Conservation (phyloP, 2,888 invertebrate genomes). For the Cantharis flavilabris region DNA sequence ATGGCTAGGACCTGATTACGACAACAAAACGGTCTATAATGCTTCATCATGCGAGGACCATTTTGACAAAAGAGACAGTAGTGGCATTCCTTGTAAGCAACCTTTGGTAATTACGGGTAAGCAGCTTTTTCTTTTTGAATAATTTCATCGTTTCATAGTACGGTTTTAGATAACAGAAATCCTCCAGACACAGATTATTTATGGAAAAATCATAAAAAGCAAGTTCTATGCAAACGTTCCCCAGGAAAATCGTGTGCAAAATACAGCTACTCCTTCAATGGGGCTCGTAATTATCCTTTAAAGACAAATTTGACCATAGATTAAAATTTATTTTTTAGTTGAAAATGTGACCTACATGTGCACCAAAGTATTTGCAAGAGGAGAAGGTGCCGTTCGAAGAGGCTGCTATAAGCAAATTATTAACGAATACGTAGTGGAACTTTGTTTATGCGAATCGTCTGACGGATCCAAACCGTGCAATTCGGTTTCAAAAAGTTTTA, state of each 20-base stretch:
- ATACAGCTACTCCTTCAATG: slow-evolving; percentile 66
- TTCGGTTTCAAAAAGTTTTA: slow-evolving; percentile 9
- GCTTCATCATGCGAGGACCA: slow-evolving; percentile 44
- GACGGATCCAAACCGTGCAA: slow-evolving; percentile 58
- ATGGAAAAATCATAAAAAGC: slow-evolving; percentile 60
- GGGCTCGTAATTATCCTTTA: slow-evolving; percentile 57
- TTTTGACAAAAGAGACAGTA: slow-evolving; percentile 43
- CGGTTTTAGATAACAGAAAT: slow-evolving; percentile 61
- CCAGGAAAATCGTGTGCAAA: slow-evolving; percentile 67
- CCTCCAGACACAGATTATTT: slow-evolving; percentile 66
- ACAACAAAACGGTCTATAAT: slow-evolving; percentile 62
- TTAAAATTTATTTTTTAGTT: slow-evolving; percentile 56
- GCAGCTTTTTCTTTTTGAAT: slow-evolving; percentile 34
- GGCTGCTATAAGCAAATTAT: slow-evolving; percentile 63
- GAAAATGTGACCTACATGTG: slow-evolving; percentile 74
- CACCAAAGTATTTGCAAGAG: slow-evolving; percentile 62
- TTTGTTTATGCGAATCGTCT: slow-evolving; percentile 59
- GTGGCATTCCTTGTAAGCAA: slow-evolving; percentile 62
- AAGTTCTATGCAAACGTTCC: slow-evolving; percentile 63
- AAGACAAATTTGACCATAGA: neutral
- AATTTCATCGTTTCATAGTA: neutral
- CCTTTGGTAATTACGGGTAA: slow-evolving; percentile 70
- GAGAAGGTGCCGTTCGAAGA: slow-evolving; percentile 57
- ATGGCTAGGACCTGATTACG: slow-evolving; percentile 69
- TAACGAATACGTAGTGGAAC: slow-evolving; percentile 57